These are phyloP conservation scores for Campoletis sonorensis DNA, from an alignment of 1,140 invertebrate genomes.

Conservation along the genomic window DNA sequence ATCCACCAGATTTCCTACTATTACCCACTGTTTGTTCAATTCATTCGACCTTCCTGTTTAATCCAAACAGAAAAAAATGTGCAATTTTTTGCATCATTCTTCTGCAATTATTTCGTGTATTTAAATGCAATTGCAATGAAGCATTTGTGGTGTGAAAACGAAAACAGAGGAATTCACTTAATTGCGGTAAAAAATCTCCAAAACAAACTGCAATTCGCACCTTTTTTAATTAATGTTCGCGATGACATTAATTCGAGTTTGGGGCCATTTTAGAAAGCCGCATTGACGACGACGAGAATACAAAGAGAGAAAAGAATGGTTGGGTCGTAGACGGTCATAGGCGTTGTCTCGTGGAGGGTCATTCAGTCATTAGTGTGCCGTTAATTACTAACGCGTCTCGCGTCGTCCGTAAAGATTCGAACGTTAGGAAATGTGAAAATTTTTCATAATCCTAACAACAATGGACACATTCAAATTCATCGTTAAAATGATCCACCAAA, in stretches of 20 bases:
- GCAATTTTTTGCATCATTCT: too few relatives aligned
- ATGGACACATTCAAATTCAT: too few relatives aligned
- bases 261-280: slow-evolving; percentile 21
- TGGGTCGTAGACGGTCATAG: slow-evolving; percentile 20
- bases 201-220: too few relatives aligned
- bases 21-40: slow-evolving; percentile 45
- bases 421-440: slow-evolving; percentile 33
- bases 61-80: background rate
- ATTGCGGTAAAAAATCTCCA: too few relatives aligned
- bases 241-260: too few relatives aligned
- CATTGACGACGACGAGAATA: background rate
- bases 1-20: background rate
- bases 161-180: too few relatives aligned
- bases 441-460: background rate
- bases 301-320: background rate
- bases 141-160: too few relatives aligned
- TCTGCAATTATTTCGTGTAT: too few relatives aligned
- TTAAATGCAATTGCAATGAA: too few relatives aligned
- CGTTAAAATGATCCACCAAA: too few relatives aligned
- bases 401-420: background rate
- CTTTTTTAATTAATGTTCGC: too few relatives aligned
- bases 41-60: slow-evolving; percentile 1
- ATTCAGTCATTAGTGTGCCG: slow-evolving; percentile 25
- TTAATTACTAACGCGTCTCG: slow-evolving; percentile 21
- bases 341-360: slow-evolving; percentile 6